Percentiles rank a stretch among this genome's conserved stretches.
Evolutionary conservation across 2,113 vertebrate species (phyloP).

Genomic region (Anguilla japonica): DNA sequence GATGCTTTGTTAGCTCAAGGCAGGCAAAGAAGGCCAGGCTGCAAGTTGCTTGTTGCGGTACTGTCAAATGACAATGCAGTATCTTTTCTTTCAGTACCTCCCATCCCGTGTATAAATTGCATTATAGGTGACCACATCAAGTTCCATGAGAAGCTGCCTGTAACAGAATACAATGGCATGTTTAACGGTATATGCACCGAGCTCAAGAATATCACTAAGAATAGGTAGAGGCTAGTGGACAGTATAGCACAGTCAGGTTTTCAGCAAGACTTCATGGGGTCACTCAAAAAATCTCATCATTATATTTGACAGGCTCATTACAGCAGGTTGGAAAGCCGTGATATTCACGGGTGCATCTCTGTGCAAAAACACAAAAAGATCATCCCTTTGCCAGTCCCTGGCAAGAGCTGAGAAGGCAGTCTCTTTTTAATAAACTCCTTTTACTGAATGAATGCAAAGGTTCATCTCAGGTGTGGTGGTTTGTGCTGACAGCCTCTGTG

Average conservation of each 20-base stretch:
- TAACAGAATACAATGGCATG: neutral
- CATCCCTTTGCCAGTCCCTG: neutral
- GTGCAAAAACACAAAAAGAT: neutral
- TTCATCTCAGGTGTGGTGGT: neutral
- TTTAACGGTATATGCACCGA: neutral
- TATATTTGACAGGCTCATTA: neutral
- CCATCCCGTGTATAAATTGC: neutral
- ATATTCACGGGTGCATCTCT: neutral
- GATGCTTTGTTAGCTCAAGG: neutral
- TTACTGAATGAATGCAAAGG: neutral
- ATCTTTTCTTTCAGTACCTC: neutral
- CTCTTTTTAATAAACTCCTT: neutral
- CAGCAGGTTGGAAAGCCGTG: neutral
- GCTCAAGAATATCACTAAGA: neutral
- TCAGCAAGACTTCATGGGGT: neutral
- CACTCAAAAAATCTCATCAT: slow-evolving; percentile 1
- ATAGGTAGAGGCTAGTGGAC: neutral
- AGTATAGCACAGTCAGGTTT: neutral
- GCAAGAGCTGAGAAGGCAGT: neutral
- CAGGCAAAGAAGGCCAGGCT: neutral
- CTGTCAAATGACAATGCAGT: neutral
- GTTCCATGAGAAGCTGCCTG: neutral
- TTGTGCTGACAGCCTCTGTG: neutral
- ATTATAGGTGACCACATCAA: neutral
- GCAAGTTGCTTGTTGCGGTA: neutral